Conservation (phyloP, 2,888 invertebrate genomes). For the Apocheima hispidaria region DNA sequence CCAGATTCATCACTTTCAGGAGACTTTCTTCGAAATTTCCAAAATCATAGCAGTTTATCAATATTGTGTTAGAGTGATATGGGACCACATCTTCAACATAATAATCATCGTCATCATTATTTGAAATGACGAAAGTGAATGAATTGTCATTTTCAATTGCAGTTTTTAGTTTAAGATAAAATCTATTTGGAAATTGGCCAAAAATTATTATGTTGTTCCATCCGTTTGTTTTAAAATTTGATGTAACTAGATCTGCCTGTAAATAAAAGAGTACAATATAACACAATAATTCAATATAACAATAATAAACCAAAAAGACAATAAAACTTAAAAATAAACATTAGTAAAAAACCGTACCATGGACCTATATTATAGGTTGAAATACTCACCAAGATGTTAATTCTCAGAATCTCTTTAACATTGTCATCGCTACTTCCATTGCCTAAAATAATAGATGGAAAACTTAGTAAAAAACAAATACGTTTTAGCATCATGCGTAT, state of each 20-base stretch:
- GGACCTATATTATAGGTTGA: too few species aligned
- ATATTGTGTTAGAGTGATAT: conserved; percentile 61
- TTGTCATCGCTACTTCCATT: neutral
- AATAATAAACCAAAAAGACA: neutral
- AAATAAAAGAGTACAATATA: neutral
- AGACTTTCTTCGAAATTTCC: conserved; percentile 64
- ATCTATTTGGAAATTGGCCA: conserved; percentile 62
- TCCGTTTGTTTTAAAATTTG: conserved; percentile 64
- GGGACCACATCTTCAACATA: conserved; percentile 60
- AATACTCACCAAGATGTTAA: neutral
- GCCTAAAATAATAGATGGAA: neutral
- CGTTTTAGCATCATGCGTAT: conserved; percentile 2
- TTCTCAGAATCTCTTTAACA: conserved; percentile 2
- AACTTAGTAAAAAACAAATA: neutral
- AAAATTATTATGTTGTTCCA: conserved; percentile 67
- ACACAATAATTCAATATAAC: too few species aligned
- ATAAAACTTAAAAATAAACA: too few species aligned
- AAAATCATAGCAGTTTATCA: conserved; percentile 59
- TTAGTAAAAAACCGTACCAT: too few species aligned
- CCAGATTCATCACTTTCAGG: conserved; percentile 51
- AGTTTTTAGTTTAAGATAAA: conserved; percentile 55
- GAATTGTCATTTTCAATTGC: conserved; percentile 37
- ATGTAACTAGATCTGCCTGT: conserved; percentile 61
- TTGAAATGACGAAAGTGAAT: conserved; percentile 56
- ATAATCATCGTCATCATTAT: conserved; percentile 54